phyloP scores from a whole-genome alignment of 2,888 invertebrate species.

The Lathronympha strigana region DNA sequence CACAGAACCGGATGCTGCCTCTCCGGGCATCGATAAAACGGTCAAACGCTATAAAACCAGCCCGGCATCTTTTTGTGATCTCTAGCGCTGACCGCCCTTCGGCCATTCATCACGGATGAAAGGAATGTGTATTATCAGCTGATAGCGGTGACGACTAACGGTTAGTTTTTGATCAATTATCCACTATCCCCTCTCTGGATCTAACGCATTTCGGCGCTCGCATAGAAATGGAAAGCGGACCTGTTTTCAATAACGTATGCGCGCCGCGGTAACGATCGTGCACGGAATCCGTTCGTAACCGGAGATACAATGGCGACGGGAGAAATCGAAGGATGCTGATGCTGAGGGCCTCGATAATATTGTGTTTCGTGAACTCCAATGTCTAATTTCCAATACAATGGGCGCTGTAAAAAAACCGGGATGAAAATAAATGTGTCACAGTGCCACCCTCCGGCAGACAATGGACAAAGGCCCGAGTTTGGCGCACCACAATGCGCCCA shows the following conservation, averaged over 20 bases:
- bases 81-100: slow-evolving; percentile 70
- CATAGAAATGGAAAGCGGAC: slow-evolving; percentile 79
- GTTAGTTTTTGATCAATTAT: slow-evolving; percentile 75
- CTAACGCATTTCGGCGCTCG: slow-evolving; percentile 65
- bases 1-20: slow-evolving; percentile 82
- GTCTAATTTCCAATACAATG: slow-evolving; percentile 83
- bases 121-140: slow-evolving; percentile 74
- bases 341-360: slow-evolving; percentile 73
- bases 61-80: slow-evolving; percentile 72
- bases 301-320: slow-evolving; percentile 62
- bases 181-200: slow-evolving; percentile 52
- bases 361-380: slow-evolving; percentile 80
- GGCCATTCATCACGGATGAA: slow-evolving; percentile 77
- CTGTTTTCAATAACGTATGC: slow-evolving; percentile 68
- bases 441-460: slow-evolving; percentile 80
- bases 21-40: slow-evolving; percentile 75
- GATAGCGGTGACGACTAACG: slow-evolving; percentile 71
- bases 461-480: slow-evolving; percentile 77
- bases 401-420: slow-evolving; percentile 77
- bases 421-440: slow-evolving; percentile 82
- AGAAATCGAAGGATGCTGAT: slow-evolving; percentile 67
- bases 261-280: slow-evolving; percentile 46
- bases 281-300: slow-evolving; percentile 55
- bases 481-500: slow-evolving; percentile 66
- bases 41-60: slow-evolving; percentile 72